A percentile compares a stretch with the other conserved stretches of the same genome.
Conservation (phyloP, 2,113 vertebrate genomes). For the Eulemur macaco region DNA sequence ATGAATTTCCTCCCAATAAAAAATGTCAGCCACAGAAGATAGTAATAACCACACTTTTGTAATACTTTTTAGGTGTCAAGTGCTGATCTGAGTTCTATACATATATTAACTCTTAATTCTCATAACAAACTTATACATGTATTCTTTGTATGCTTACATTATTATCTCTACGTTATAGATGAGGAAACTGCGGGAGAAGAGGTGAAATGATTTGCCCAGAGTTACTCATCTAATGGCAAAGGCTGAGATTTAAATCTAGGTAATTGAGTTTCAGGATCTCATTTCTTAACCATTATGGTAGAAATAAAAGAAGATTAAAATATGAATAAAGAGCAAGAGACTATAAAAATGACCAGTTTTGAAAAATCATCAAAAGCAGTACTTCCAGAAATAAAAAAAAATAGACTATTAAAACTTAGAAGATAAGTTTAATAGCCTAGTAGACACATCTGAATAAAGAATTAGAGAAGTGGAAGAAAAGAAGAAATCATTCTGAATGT, state of each 20-base stretch:
- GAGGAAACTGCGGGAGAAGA: background rate
- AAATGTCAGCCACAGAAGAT: background rate
- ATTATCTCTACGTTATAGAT: background rate
- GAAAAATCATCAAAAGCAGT: background rate
- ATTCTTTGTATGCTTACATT: background rate
- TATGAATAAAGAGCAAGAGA: background rate
- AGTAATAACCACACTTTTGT: background rate
- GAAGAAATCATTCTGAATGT: background rate
- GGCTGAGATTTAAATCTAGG: background rate
- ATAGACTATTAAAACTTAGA: background rate
- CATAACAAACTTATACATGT: background rate
- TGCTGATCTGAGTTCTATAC: background rate
- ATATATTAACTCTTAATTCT: slow-evolving; percentile 18
- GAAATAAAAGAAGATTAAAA: background rate
- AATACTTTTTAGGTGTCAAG: background rate
- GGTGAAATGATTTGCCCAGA: background rate
- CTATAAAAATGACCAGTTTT: background rate
- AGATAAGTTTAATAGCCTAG: background rate
- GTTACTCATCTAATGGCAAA: background rate
- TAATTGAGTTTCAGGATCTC: background rate
- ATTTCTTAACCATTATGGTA: background rate
- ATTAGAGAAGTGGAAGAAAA: background rate
- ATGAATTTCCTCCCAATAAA: background rate
- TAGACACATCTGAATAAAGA: background rate
- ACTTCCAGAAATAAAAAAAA: background rate